A percentile compares a stretch with the other conserved stretches of the same genome.
phyloP scores from a whole-genome alignment of 2,797 vertebrate genomes.

The Garrulus glandarius region DNA sequence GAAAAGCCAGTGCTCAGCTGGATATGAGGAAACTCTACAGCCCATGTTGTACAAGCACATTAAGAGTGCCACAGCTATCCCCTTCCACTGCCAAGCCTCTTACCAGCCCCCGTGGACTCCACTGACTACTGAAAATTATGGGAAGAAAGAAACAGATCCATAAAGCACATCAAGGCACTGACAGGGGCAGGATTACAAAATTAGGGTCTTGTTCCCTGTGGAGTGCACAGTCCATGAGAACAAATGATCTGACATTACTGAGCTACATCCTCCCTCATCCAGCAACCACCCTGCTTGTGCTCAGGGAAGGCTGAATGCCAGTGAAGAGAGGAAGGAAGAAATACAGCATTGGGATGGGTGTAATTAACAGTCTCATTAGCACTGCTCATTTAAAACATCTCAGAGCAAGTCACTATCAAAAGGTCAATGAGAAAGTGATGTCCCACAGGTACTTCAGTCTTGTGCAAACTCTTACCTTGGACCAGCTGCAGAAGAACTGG shows the following conservation, averaged over 20 bases:
- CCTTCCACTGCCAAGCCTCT: not conserved
- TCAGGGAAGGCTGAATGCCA: not conserved
- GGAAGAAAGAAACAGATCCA: not conserved
- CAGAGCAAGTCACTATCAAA: not conserved
- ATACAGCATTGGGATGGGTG: not conserved
- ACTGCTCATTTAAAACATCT: not conserved
- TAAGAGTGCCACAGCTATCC: not conserved
- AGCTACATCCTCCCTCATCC: not conserved
- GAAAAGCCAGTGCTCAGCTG: not conserved
- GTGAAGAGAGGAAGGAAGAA: not conserved
- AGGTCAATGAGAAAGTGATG: not conserved
- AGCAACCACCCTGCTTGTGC: not conserved
- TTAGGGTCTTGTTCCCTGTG: not conserved
- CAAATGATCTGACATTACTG: not conserved
- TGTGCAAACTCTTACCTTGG: not conserved
- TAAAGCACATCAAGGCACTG: not conserved
- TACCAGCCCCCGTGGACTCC: not conserved
- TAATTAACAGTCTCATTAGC: not conserved
- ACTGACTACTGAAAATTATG: not conserved
- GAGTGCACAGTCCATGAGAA: rapidly evolving
- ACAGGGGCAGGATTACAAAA: not conserved
- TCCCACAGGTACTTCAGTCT: not conserved
- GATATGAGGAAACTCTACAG: not conserved
- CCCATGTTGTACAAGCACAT: not conserved
- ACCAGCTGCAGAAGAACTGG: not conserved